Evolutionary conservation across 2,888 invertebrate genomes (phyloP), one percentile per base, ranked within the genome.

Genomic region (Yponomeuta plumbellus): DNA sequence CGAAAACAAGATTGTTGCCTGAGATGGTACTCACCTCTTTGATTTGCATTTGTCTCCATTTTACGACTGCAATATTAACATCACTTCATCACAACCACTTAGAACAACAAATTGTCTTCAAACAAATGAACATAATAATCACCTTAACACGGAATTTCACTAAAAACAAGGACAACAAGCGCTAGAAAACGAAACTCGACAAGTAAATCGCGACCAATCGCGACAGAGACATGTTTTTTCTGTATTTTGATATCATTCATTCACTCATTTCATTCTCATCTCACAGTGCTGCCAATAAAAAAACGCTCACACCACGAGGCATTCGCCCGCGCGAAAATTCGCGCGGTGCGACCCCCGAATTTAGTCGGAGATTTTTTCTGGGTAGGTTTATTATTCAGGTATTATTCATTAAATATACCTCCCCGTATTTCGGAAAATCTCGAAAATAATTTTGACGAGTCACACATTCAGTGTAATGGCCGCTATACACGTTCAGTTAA

Each of bases 41-140:
- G 85, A 83, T 84, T 89, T 79, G 82, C 80, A 83, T 85, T 87
- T 76, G 86, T 81, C 84, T 88, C 88, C 90, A 91, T 90, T 84
- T 83, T 85, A 57, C n/a, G n/a, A 57, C 22, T 74, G 72, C 74
- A 70, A 67, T 61, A 70, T 76, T 76, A 72, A 76, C 79, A 85
- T 88, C 84, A 88, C 90, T 88, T 86, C 79, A 88, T 89, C 84
- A 87, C 88, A 75, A 75, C 67, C 66, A 70, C 68, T 72, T 71
- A 68, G 67, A 71, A 70, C 69, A 74, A 70, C 73, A 72, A 52
- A 52, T n/a, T 63, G 20, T 20, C 20, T 17, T 57, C 13, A 26
- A 8, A 57, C 10, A 64, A 64, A 64, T n/a, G 4, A 64, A 17
- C 57, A 56, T 57, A 6, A 34, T 34, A 34, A 23, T 26, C 56